A percentile compares a stretch with the other conserved stretches of the same genome.
phyloP scores from a whole-genome alignment of 1,140 invertebrate genomes.

The Drosophila rufa region DNA sequence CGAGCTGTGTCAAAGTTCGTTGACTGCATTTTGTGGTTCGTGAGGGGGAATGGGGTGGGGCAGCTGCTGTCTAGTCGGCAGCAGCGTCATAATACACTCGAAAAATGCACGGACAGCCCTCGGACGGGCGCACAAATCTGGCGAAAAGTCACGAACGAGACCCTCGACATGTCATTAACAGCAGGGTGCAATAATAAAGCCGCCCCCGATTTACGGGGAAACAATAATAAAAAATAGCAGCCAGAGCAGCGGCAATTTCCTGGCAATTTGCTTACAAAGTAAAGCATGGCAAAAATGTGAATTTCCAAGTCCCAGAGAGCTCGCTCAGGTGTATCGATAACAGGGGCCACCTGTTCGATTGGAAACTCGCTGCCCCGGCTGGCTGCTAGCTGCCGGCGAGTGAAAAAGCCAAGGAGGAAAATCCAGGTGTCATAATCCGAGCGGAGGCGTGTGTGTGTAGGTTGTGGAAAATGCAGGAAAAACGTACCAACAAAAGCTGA shows the following conservation, averaged over 20 bases:
- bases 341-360: conserved; percentile 75
- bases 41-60: conserved; percentile 5
- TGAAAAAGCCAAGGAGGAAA: conserved; percentile 15
- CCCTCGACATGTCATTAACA: conserved; percentile 71
- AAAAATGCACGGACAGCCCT: conserved; percentile 72
- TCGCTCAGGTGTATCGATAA: conserved; percentile 56
- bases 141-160: conserved; percentile 74
- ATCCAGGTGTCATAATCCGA: conserved; percentile 68
- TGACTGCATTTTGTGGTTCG: conserved; percentile 63
- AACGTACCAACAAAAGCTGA: conserved; percentile 27
- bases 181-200: conserved; percentile 53
- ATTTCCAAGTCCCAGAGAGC: conserved; percentile 2
- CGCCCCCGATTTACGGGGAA: conserved; percentile 60
- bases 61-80: conserved; percentile 62
- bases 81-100: conserved; percentile 76
- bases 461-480: conserved; percentile 40
- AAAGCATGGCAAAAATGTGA: conserved; percentile 8
- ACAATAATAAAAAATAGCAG: conserved; percentile 32
- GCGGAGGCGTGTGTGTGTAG: conserved; percentile 22
- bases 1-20: conserved; percentile 77
- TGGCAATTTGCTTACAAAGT: conserved; percentile 45
- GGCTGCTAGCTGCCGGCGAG: conserved; percentile 11
- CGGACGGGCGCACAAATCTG: conserved; percentile 57
- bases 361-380: conserved; percentile 56
- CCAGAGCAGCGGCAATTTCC: conserved; percentile 17